These are phyloP conservation scores for Rhodeus uyekii DNA, from an alignment of 2,797 vertebrate species.

Conservation along the genomic window DNA sequence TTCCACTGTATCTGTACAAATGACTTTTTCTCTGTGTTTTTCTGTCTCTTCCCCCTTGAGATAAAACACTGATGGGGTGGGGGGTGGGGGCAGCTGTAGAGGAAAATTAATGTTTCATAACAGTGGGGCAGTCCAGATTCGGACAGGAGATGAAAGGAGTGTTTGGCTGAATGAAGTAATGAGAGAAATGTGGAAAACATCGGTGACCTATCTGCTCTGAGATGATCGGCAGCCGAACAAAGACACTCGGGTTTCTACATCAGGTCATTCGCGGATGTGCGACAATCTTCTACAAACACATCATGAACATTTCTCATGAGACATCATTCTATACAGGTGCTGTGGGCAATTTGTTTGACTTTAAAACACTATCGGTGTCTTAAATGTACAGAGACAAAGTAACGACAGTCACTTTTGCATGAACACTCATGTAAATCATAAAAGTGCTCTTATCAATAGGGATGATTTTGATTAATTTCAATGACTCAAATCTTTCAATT, in stretches of 20 bases:
- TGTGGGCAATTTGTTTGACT: neutral
- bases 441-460: neutral
- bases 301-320: neutral
- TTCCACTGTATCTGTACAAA: neutral
- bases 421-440: neutral
- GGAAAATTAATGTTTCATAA: slow-evolving; percentile 45
- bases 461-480: neutral
- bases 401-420: neutral
- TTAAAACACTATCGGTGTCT: neutral
- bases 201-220: slow-evolving; percentile 2
- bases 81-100: neutral
- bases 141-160: slow-evolving; percentile 35
- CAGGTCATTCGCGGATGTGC: neutral
- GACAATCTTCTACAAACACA: neutral
- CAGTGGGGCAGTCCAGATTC: slow-evolving; percentile 5
- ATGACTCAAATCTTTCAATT: neutral
- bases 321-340: neutral
- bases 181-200: slow-evolving; percentile 27
- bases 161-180: slow-evolving; percentile 28
- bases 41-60: neutral
- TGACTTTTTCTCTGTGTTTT: neutral
- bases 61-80: slow-evolving; percentile 27
- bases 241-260: neutral
- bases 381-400: neutral
- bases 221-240: slow-evolving; percentile 23